These are phyloP conservation scores for Eleutherodactylus coqui DNA, from an alignment of 2,797 vertebrate species.

Conservation along the genomic window DNA sequence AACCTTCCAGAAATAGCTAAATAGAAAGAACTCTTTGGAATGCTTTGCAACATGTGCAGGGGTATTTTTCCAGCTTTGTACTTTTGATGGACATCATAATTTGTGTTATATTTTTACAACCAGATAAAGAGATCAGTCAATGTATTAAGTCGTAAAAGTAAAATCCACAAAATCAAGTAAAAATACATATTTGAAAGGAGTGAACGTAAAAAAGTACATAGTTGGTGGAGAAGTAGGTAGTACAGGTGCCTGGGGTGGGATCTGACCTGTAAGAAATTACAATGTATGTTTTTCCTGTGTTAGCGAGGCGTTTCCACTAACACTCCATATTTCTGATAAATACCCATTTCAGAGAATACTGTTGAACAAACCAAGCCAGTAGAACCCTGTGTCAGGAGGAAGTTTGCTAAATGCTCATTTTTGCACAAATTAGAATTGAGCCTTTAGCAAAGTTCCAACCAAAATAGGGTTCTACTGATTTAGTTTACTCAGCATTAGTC, in stretches of 20 bases:
- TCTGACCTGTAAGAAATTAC: neutral
- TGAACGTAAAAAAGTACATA: neutral
- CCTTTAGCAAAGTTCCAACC: too few species aligned
- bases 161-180: neutral
- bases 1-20: conserved; percentile 57
- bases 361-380: too few species aligned
- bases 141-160: conserved; percentile 11
- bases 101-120: conserved; percentile 39
- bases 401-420: too few species aligned
- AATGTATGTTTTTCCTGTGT: neutral
- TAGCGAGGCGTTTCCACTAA: neutral
- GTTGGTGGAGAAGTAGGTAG: neutral
- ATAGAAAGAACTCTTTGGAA: conserved; percentile 44
- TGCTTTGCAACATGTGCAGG: conserved; percentile 44
- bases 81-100: conserved; percentile 50
- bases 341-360: neutral
- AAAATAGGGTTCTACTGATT: too few species aligned
- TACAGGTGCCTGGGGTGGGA: neutral
- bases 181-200: neutral
- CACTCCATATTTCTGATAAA: neutral
- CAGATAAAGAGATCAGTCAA: conserved; percentile 43
- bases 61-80: conserved; percentile 36
- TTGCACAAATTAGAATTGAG: too few species aligned
- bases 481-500: too few species aligned
- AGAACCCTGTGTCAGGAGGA: too few species aligned